Evolutionary conservation across 2,797 vertebrate species (phyloP), one percentile per base, ranked within the genome.

Genomic region (Bryconaethiops microstoma): DNA sequence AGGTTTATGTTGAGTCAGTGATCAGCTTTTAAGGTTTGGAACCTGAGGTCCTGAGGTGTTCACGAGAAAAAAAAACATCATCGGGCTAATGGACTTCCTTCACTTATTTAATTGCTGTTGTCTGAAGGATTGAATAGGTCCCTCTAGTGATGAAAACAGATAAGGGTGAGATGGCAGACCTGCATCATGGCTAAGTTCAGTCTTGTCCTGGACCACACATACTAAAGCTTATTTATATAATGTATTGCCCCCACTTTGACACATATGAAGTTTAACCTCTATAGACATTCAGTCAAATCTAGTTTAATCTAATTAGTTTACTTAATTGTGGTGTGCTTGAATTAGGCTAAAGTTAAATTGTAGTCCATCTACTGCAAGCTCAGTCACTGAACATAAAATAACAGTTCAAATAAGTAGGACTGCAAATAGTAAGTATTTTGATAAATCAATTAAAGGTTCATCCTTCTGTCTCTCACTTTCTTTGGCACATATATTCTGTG

Each of bases 11-110:
- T 7, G 42, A 23, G 5, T 14, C 68, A 50, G n/a, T 48, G 25
- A 23, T 54, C 12, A 52, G 48, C 48, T 71, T 71, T 29, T 71
- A 29, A 52, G 21, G 14, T 16, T 50, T 19, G 14, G 69, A 29
- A 35, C 29, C 63, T 19, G 39, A 25, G 64, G 17, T 67, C 35
- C 35, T 35, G 35, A 35, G 35, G 35, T 35, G 64, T 16, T 19
- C 64, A 67, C 8, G 45, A 21, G n/a, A 69, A 13, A 21, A 52
- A 29, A 35, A 35, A 35, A 35, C 1, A 17, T 40, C 48, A 39
- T 35, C 17, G 17, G 21, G 19, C n/a, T 69, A 48, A 69, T 69
- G 67, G 42, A 23, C 16, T 69, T 69, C 39, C 40, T 68, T 68
- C 5, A 21, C 8, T 23, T 69, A 35, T 35, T 35, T 48, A 14